Conservation (phyloP, 2,113 vertebrate genomes). For the Albula goreensis region DNA sequence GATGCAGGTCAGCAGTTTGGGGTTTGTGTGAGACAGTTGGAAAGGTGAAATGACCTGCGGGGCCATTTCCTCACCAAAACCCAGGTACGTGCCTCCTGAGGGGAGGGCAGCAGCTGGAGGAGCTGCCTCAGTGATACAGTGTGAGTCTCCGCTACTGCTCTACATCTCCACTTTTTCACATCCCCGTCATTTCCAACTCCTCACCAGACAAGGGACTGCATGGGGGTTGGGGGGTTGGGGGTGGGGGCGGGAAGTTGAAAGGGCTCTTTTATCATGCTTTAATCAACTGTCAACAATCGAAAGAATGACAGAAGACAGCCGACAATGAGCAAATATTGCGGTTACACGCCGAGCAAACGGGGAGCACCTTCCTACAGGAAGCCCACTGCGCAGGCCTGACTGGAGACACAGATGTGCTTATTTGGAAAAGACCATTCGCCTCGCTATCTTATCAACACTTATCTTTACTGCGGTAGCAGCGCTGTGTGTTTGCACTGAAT, state of each 20-base stretch:
- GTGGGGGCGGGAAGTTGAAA: slow-evolving; percentile 27
- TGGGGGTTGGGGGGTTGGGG: not conserved
- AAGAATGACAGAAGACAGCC: slow-evolving; percentile 14
- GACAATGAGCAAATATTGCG: slow-evolving; percentile 27
- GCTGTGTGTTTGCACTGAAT: not conserved
- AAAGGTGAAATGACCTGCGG: not conserved
- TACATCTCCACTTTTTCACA: not conserved
- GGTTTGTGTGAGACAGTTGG: not conserved
- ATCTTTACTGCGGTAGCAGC: not conserved
- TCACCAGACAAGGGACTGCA: not conserved
- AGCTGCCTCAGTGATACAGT: not conserved
- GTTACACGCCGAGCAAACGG: slow-evolving; percentile 24
- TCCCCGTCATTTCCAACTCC: not conserved
- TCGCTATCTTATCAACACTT: no score
- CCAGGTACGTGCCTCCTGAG: not conserved
- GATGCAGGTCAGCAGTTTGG: slow-evolving; percentile 21
- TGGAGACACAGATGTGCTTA: not conserved
- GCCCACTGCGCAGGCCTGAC: not conserved
- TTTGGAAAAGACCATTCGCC: not conserved
- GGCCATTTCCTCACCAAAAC: not conserved
- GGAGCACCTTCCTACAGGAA: not conserved
- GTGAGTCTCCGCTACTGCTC: not conserved
- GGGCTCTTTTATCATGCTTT: slow-evolving; percentile 39
- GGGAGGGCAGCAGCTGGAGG: not conserved
- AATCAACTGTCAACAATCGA: slow-evolving; percentile 33